These are phyloP conservation scores for Heterotis niloticus DNA, from an alignment of 2,113 vertebrate genomes.

Conservation along the genomic window DNA sequence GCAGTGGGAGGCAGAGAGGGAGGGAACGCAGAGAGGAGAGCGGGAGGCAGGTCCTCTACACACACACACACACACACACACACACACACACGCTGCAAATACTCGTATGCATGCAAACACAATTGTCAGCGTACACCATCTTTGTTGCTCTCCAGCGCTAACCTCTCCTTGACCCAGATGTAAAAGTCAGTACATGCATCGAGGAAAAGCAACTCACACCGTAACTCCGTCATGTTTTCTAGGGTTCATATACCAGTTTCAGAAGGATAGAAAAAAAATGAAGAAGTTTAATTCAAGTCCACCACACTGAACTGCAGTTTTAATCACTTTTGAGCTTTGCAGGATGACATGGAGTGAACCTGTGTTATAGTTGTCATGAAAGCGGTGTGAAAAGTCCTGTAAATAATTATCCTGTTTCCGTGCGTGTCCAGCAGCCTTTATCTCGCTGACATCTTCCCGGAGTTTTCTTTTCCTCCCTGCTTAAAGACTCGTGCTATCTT, in stretches of 20 bases:
- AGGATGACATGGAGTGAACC: slow-evolving; percentile 11
- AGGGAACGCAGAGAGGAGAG: slow-evolving; percentile 46
- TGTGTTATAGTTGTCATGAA: not conserved
- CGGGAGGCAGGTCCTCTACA: slow-evolving; percentile 27
- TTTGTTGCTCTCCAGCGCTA: too few relatives aligned
- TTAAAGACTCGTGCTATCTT: not conserved
- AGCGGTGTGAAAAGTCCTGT: not conserved
- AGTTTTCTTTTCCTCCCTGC: not conserved
- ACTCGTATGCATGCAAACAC: slow-evolving; percentile 4
- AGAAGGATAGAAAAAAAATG: not conserved
- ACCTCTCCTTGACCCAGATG: too few relatives aligned
- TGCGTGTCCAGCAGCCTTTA: not conserved
- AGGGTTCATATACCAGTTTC: not conserved
- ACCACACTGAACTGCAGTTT: not conserved
- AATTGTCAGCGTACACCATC: not conserved
- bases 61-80: slow-evolving; percentile 11
- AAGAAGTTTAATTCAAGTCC: too few relatives aligned
- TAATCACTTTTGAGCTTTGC: not conserved
- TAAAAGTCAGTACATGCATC: not conserved
- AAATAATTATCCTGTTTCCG: slow-evolving; percentile 13
- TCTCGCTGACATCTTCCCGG: not conserved
- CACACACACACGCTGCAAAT: not conserved
- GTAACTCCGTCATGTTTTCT: not conserved
- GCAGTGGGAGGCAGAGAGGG: slow-evolving; percentile 52
- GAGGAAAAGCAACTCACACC: not conserved